These are phyloP conservation scores for Adelognathus sp. DNA, from an alignment of 2,888 invertebrate genomes.

Conservation along the genomic window DNA sequence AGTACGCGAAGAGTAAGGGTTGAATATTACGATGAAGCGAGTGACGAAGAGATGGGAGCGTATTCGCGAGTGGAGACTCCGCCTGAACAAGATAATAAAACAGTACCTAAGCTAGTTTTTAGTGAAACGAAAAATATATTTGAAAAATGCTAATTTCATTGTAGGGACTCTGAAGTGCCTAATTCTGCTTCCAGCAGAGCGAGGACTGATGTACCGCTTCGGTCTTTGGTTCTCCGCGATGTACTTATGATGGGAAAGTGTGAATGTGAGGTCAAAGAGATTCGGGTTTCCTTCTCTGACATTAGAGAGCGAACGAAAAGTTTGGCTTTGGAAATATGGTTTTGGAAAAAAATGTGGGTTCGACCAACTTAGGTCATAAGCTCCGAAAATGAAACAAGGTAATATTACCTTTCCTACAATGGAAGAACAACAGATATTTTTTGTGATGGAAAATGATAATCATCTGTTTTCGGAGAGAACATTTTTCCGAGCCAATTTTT, in stretches of 20 bases:
- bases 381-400: too few species aligned
- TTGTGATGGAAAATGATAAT: too few species aligned
- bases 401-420: too few species aligned
- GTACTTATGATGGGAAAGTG: slow-evolving; percentile 43
- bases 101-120: slow-evolving; percentile 60
- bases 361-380: too few species aligned
- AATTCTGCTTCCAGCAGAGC: slow-evolving; percentile 24
- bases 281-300: not conserved
- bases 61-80: slow-evolving; percentile 68
- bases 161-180: slow-evolving; percentile 55
- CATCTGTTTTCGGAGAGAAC: not conserved
- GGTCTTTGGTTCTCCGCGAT: slow-evolving; percentile 37
- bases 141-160: slow-evolving; percentile 16
- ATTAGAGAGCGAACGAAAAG: not conserved
- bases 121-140: slow-evolving; percentile 3
- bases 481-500: not conserved
- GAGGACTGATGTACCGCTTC: slow-evolving; percentile 23
- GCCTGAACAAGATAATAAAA: slow-evolving; percentile 63
- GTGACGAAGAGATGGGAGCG: slow-evolving; percentile 19
- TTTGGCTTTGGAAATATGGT: too few species aligned
- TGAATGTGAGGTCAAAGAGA: not conserved
- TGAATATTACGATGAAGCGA: not conserved
- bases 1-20: slow-evolving; percentile 19
- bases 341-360: too few species aligned
- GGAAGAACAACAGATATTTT: too few species aligned